These are phyloP conservation scores for Palythoa heliodiscus DNA, from an alignment of 92 coral and sea anemone genomes.

Conservation along the genomic window DNA sequence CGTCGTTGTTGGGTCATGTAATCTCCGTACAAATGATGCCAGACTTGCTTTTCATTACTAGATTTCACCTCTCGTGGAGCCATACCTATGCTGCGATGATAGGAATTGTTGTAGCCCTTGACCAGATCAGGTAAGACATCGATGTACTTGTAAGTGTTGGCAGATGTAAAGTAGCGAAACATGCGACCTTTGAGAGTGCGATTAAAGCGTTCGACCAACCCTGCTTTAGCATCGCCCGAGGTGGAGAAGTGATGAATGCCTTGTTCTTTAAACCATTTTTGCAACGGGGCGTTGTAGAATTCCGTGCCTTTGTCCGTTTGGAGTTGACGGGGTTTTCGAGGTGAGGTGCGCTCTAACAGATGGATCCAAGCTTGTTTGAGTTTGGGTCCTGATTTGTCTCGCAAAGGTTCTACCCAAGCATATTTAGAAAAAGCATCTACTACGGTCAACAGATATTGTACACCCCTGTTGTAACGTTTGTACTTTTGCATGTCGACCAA, in stretches of 20 bases:
- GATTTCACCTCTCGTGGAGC: conserved; percentile 38
- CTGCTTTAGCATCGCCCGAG: conserved; percentile 33
- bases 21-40: conserved; percentile 5
- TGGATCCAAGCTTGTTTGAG: conserved; percentile 1
- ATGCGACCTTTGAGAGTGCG: conserved; percentile 44
- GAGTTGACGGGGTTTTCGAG: conserved; percentile 14
- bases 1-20: neutral
- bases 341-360: neutral
- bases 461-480: neutral
- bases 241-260: conserved; percentile 36
- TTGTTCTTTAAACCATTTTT: neutral
- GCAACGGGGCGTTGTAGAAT: conserved; percentile 43
- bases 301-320: conserved; percentile 60
- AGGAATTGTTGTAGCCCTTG: conserved; percentile 25
- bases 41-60: conserved; percentile 28
- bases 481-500: conserved; percentile 21
- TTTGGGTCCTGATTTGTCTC: conserved; percentile 36
- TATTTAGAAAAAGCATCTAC: conserved; percentile 49
- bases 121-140: conserved; percentile 42
- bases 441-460: conserved; percentile 5
- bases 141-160: conserved; percentile 42
- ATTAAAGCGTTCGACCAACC: conserved; percentile 50
- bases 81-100: conserved; percentile 38
- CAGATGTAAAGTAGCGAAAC: conserved; percentile 49
- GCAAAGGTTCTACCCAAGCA: conserved; percentile 61